These are phyloP conservation scores for Austrofundulus limnaeus DNA, from an alignment of 2,113 vertebrate genomes.

Conservation along the genomic window DNA sequence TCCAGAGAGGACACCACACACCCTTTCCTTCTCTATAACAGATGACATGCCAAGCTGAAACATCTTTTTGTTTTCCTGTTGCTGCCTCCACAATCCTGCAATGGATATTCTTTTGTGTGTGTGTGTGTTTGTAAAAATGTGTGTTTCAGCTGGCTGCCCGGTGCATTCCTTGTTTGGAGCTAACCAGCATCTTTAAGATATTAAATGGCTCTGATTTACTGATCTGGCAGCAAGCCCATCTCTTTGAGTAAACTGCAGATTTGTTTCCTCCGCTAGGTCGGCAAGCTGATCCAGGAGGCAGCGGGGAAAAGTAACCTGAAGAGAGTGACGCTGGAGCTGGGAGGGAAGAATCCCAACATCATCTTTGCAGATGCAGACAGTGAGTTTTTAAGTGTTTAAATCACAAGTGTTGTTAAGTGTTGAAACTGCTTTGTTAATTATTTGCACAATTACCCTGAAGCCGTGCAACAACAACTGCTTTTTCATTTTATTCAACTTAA, in stretches of 20 bases:
- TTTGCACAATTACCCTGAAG: no score
- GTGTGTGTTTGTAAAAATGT: slow-evolving; percentile 68
- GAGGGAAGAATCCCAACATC: slow-evolving; percentile 98
- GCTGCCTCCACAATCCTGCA: slow-evolving; percentile 48
- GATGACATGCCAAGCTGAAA: slow-evolving; percentile 60
- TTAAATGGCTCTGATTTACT: slow-evolving; percentile 74
- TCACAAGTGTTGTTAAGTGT: background rate
- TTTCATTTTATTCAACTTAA: no score
- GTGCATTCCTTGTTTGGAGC: slow-evolving; percentile 53
- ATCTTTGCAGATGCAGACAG: slow-evolving; percentile 98
- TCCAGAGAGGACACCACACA: slow-evolving; percentile 53
- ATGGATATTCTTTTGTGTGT: slow-evolving; percentile 74
- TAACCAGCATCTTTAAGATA: slow-evolving; percentile 64
- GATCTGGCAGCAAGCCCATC: slow-evolving; percentile 55
- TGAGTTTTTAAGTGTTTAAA: slow-evolving; percentile 80
- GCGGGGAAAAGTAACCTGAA: slow-evolving; percentile 98
- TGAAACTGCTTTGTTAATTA: no score
- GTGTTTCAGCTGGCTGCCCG: slow-evolving; percentile 58
- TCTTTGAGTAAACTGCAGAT: slow-evolving; percentile 70
- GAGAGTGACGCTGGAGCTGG: slow-evolving; percentile 97
- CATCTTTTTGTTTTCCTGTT: slow-evolving; percentile 62
- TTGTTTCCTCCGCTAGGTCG: slow-evolving; percentile 85
- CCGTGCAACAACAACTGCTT: no score
- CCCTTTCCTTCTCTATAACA: slow-evolving; percentile 67
- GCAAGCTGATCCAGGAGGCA: slow-evolving; percentile 98